These are phyloP conservation scores for Solea solea DNA, from an alignment of 2,113 vertebrate genomes.

Conservation along the genomic window DNA sequence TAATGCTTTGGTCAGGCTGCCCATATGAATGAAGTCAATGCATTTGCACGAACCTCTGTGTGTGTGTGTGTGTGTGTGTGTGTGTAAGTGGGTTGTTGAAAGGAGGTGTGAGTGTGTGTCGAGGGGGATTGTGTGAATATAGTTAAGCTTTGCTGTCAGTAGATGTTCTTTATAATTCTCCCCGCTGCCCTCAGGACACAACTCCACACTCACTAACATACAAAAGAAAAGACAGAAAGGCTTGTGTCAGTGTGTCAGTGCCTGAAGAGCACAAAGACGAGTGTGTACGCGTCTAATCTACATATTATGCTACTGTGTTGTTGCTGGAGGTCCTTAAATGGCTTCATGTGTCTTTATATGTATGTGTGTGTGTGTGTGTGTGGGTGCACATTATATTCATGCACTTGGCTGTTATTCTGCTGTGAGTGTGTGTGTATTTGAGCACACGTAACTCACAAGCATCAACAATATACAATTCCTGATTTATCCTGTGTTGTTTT, in stretches of 20 bases:
- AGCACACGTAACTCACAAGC: no score
- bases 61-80: constrained; percentile 25
- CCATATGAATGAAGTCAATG: no score
- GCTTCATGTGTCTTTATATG: constrained; percentile 37
- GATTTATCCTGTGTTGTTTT: no score
- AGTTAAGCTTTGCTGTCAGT: constrained; percentile 72
- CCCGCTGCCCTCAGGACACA: constrained; percentile 57
- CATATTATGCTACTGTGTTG: constrained; percentile 33
- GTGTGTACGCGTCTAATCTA: constrained; percentile 56
- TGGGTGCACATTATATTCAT: no score
- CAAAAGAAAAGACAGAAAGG: constrained; percentile 63
- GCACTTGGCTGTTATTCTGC: no score
- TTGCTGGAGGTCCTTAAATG: constrained; percentile 50
- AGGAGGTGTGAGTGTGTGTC: constrained; percentile 40
- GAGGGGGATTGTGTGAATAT: constrained; percentile 71
- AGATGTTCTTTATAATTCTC: constrained; percentile 64
- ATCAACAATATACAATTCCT: no score
- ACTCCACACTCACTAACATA: constrained; percentile 68
- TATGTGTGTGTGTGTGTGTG: not conserved
- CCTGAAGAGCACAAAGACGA: constrained; percentile 58
- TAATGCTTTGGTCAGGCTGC: no score
- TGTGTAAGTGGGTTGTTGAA: constrained; percentile 36
- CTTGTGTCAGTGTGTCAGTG: constrained; percentile 58
- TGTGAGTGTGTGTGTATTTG: no score
- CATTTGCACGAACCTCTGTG: not conserved